Conservation (phyloP, 1,140 invertebrate genomes). For the Drosophila tropicalis region DNA sequence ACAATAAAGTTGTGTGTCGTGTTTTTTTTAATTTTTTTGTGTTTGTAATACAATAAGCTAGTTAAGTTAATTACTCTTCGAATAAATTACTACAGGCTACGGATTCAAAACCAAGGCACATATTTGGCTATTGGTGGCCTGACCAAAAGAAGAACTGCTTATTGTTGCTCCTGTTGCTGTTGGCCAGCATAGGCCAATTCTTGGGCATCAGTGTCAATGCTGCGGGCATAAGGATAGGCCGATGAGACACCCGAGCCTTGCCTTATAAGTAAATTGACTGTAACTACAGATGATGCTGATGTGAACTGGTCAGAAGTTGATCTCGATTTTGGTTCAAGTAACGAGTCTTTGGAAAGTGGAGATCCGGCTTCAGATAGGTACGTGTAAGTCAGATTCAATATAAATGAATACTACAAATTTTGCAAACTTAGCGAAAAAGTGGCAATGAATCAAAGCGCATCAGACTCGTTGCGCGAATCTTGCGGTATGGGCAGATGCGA, state of each 20-base stretch:
- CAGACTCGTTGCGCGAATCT: no score
- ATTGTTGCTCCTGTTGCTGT: conserved; percentile 48
- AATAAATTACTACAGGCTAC: conserved; percentile 75
- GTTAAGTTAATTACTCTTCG: conserved; percentile 68
- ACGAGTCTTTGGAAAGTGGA: no score
- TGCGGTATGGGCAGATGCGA: no score
- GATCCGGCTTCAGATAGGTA: no score
- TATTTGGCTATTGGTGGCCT: conserved; percentile 37
- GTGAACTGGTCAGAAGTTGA: no score
- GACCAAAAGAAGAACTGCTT: conserved; percentile 13
- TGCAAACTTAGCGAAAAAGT: no score
- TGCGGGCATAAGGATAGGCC: conserved; percentile 86
- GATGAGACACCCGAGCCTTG: conserved; percentile 75
- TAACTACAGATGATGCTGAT: no score
- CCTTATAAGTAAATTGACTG: no score
- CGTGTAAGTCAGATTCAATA: no score
- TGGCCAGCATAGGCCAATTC: conserved; percentile 64
- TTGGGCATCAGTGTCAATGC: conserved; percentile 85
- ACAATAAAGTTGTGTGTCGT: conserved; percentile 43
- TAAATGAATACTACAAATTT: no score
- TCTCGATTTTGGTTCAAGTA: no score
- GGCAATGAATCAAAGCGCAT: no score
- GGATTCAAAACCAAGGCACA: conserved; percentile 72
- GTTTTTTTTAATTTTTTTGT: neutral
- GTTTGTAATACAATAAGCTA: conserved; percentile 65